phyloP scores from a whole-genome alignment of 1,140 invertebrate species.

The Drosophila sucinea region DNA sequence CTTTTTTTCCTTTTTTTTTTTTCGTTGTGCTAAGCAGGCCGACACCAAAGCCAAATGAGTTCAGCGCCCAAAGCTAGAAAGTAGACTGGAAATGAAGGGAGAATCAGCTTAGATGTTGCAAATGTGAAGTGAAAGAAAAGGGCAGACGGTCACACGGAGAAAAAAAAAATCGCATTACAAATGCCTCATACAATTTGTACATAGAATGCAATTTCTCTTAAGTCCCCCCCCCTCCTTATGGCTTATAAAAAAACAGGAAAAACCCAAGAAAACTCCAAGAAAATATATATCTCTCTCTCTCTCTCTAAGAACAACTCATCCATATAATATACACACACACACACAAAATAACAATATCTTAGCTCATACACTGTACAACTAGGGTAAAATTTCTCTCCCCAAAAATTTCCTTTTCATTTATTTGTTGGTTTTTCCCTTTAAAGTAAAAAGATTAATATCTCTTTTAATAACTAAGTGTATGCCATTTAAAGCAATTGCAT shows the following conservation, averaged over 20 bases:
- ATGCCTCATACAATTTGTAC: not conserved
- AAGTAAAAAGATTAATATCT: no score
- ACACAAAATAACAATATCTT: no score
- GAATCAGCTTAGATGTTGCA: conserved; percentile 5
- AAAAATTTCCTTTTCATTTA: no score
- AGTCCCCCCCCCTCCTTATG: not conserved
- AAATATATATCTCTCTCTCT: not conserved
- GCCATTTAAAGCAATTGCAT: not conserved
- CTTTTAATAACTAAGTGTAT: no score
- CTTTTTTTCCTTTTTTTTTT: conserved; percentile 27
- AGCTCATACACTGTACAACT: no score
- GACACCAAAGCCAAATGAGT: conserved; percentile 73
- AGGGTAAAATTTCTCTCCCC: no score
- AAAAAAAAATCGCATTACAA: not conserved
- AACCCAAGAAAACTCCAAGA: not conserved
- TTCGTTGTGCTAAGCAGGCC: conserved; percentile 50
- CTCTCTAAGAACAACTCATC: no score
- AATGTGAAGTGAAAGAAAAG: conserved; percentile 10
- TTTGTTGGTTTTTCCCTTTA: no score
- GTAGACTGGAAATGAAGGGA: conserved; percentile 23
- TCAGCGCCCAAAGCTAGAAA: conserved; percentile 51
- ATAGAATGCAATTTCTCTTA: not conserved
- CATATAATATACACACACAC: no score
- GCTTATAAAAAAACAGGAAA: not conserved
- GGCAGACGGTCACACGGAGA: not conserved